Evolutionary conservation across 2,888 invertebrate genomes (phyloP).

Genomic region (Parnassius apollo): DNA sequence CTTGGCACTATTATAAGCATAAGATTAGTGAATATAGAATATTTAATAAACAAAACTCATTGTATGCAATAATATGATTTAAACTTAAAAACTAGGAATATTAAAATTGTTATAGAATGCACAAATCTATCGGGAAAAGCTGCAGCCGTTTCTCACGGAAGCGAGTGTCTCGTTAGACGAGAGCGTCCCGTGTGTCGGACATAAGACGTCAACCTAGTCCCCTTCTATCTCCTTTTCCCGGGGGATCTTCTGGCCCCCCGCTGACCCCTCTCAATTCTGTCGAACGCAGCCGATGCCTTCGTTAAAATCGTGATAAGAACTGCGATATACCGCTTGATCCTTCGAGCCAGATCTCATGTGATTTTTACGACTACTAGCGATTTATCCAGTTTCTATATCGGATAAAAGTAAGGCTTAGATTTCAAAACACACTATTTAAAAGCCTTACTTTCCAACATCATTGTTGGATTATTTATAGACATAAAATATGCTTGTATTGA

Average conservation of each 20-base stretch:
- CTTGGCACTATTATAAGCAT: too few relatives aligned
- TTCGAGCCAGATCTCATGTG: conserved; percentile 40
- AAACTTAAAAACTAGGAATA: too few relatives aligned
- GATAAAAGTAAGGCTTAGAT: not conserved
- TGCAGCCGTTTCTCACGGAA: conserved; percentile 45
- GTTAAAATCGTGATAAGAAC: conserved; percentile 60
- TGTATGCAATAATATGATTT: too few relatives aligned
- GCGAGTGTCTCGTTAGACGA: conserved; percentile 60
- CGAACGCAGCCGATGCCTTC: conserved; percentile 71
- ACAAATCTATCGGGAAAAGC: conserved; percentile 40
- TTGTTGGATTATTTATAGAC: not conserved
- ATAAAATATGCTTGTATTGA: too few relatives aligned
- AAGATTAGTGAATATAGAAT: too few relatives aligned
- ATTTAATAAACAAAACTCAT: too few relatives aligned
- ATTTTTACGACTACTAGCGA: conserved; percentile 40
- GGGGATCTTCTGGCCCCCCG: conserved; percentile 45
- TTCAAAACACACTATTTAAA: too few relatives aligned
- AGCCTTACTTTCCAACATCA: not conserved
- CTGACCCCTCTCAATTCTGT: conserved; percentile 51
- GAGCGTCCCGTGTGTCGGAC: conserved; percentile 62
- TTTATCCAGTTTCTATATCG: conserved; percentile 22
- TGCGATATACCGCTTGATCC: conserved; percentile 39
- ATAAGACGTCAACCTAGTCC: conserved; percentile 42
- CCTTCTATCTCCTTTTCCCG: conserved; percentile 31
- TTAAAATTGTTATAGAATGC: too few relatives aligned